phyloP scores from a whole-genome alignment of 2,797 vertebrate species.

The Holocentrus rufus region DNA sequence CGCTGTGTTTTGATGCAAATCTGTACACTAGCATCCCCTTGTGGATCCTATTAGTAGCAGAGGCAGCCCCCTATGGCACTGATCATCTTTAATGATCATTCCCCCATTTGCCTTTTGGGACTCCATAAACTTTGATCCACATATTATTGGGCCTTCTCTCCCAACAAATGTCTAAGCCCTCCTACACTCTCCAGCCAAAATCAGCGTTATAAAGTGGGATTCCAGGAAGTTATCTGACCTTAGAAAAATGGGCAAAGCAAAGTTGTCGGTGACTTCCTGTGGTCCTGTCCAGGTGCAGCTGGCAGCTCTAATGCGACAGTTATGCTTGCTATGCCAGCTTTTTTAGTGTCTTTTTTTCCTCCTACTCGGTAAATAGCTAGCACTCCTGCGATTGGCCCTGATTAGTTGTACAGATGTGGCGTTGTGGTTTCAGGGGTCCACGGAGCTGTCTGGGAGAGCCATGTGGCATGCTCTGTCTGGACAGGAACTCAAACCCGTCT shows the following conservation, averaged over 20 bases:
- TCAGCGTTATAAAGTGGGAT: constrained; percentile 3
- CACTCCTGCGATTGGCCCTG: constrained; percentile 32
- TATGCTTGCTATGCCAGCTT: constrained; percentile 33
- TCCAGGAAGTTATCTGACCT: constrained; percentile 37
- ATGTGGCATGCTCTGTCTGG: constrained; percentile 65
- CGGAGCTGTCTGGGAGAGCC: constrained; percentile 54
- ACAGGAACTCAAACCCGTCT: constrained; percentile 61
- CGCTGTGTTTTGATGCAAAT: constrained; percentile 25
- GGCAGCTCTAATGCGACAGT: neutral
- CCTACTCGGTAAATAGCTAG: constrained; percentile 30
- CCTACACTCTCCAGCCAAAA: constrained; percentile 15
- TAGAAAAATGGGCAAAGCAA: constrained; percentile 32
- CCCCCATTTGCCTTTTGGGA: neutral
- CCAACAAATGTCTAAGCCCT: neutral
- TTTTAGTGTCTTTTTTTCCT: constrained; percentile 4
- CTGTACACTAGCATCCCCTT: constrained; percentile 57
- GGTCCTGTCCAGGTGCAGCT: constrained; percentile 37
- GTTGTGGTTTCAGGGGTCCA: constrained; percentile 58
- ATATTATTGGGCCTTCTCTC: neutral
- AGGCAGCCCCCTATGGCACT: neutral
- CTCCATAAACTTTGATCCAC: neutral
- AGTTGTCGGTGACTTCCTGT: neutral
- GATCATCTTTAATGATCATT: neutral
- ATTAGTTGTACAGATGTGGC: constrained; percentile 72
- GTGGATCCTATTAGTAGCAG: constrained; percentile 42